These are phyloP conservation scores for Bombus fervidus DNA, from an alignment of 1,140 invertebrate species.

Conservation along the genomic window DNA sequence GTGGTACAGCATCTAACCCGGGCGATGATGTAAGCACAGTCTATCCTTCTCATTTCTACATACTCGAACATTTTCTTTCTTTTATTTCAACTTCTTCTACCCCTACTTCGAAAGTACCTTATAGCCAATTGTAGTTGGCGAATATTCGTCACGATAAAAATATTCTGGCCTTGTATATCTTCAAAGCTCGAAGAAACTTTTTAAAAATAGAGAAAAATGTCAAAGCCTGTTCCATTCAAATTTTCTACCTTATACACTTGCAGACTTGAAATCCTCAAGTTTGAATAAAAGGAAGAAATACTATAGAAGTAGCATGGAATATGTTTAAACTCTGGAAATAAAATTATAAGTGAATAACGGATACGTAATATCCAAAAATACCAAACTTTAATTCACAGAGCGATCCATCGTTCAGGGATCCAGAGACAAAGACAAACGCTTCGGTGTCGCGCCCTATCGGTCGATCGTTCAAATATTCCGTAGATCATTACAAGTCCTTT, in stretches of 20 bases:
- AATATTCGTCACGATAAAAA: too few species aligned
- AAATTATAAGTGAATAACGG: not conserved
- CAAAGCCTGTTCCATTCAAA: not conserved
- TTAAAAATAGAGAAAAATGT: not conserved
- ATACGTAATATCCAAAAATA: not conserved
- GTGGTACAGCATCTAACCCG: constrained; percentile 44
- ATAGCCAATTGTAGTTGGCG: not conserved
- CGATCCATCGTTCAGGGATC: constrained; percentile 19
- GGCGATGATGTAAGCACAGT: constrained; percentile 63
- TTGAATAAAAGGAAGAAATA: not conserved
- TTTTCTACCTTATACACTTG: not conserved
- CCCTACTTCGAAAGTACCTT: not conserved
- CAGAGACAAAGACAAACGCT: constrained; percentile 19
- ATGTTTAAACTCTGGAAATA: not conserved
- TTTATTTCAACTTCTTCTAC: not conserved
- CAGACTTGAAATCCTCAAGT: not conserved
- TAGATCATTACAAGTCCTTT: constrained; percentile 15
- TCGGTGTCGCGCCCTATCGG: not conserved
- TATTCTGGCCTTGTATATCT: not conserved
- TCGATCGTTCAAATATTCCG: constrained; percentile 9
- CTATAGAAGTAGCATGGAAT: not conserved
- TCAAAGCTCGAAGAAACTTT: not conserved
- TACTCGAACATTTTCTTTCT: constrained; percentile 12
- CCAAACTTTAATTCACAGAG: not conserved
- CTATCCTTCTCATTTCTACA: constrained; percentile 26